Evolutionary conservation across 2,113 vertebrate species (phyloP).

Genomic region (Eidolon helvum): DNA sequence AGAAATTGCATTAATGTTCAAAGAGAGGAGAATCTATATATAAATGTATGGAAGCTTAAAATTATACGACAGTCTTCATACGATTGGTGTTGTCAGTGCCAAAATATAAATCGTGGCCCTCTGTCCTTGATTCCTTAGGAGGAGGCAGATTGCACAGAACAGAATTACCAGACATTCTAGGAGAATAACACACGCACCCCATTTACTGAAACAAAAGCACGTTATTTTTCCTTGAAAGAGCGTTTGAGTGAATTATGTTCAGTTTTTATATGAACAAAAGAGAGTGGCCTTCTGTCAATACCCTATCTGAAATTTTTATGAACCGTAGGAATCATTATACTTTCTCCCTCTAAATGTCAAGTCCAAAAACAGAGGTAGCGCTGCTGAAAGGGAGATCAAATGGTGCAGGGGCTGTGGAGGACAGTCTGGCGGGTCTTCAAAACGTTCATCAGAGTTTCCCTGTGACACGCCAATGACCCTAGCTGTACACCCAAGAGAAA

Average conservation of each 20-base stretch:
- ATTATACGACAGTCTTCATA: background rate
- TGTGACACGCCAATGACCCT: no score
- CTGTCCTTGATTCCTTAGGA: background rate
- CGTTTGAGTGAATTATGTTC: background rate
- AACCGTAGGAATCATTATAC: background rate
- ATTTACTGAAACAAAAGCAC: background rate
- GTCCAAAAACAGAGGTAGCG: background rate
- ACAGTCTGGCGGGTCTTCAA: background rate
- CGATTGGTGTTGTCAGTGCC: background rate
- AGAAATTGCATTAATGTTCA: background rate
- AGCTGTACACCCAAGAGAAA: background rate
- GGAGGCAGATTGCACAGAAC: background rate
- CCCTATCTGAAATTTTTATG: background rate
- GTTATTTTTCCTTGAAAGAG: background rate
- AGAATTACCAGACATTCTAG: background rate
- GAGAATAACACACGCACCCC: background rate
- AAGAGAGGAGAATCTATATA: background rate
- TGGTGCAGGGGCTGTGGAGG: fast-evolving
- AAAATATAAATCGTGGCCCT: background rate
- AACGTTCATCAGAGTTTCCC: background rate
- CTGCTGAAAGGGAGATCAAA: fast-evolving
- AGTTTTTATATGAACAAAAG: background rate
- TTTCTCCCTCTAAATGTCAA: background rate
- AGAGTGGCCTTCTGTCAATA: background rate
- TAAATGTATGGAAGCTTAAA: background rate